Conservation (phyloP, 2,797 vertebrate species). For the Ceryle rudis region DNA sequence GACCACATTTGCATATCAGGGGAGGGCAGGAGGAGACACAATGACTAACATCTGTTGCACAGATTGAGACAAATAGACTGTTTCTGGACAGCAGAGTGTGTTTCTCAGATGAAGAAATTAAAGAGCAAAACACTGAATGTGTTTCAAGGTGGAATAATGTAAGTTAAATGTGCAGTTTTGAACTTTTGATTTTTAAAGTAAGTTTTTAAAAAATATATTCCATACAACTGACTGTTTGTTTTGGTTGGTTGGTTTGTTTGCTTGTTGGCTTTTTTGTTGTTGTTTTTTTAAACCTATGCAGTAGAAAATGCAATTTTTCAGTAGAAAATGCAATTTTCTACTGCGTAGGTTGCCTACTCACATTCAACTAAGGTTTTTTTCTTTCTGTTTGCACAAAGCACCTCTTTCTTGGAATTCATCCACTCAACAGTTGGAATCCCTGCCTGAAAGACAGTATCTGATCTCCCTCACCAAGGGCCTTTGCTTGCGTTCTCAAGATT, state of each 20-base stretch:
- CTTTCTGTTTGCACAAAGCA: not conserved
- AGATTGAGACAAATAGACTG: not conserved
- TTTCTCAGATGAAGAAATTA: not conserved
- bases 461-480: not conserved
- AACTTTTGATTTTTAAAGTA: not conserved
- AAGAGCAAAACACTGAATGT: not conserved
- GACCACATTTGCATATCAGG: not conserved
- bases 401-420: not conserved
- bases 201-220: not conserved
- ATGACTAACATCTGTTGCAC: constrained; percentile 8
- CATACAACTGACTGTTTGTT: accelerated
- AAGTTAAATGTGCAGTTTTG: not conserved
- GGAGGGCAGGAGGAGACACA: not conserved
- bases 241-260: no score
- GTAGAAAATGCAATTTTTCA: not conserved
- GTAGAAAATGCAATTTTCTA: no score
- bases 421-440: not conserved
- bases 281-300: not conserved
- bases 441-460: not conserved
- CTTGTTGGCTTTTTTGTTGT: no score
- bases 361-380: not conserved
- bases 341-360: not conserved
- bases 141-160: not conserved
- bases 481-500: not conserved
- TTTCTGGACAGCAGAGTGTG: not conserved